A percentile compares a stretch with the other conserved stretches of the same genome.
These are phyloP conservation scores for Rhabdomys pumilio DNA, from an alignment of 2,797 vertebrate species.

Conservation along the genomic window DNA sequence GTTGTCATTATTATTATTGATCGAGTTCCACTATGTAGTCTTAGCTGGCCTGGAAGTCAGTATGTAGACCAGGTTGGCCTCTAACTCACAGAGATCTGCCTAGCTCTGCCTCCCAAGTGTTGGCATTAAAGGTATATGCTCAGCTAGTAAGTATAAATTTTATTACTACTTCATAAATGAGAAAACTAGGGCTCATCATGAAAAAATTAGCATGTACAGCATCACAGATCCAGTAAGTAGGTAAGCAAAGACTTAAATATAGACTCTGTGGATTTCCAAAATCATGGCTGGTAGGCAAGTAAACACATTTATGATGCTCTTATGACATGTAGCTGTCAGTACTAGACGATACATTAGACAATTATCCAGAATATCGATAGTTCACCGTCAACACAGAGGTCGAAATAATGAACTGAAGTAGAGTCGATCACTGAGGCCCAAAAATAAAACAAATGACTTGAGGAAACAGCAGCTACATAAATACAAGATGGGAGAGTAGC, in stretches of 20 bases:
- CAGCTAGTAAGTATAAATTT: background rate
- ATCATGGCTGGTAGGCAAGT: background rate
- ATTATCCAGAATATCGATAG: background rate
- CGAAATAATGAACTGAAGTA: conserved; percentile 43
- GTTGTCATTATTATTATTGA: background rate
- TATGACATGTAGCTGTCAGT: background rate
- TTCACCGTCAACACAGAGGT: conserved; percentile 7
- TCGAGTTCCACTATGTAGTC: background rate
- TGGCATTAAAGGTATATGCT: background rate
- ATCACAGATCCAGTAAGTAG: background rate
- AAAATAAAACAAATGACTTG: background rate
- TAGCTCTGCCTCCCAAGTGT: background rate
- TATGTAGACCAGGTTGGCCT: background rate
- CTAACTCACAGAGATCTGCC: background rate
- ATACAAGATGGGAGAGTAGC: background rate
- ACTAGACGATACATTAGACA: background rate
- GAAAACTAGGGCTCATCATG: background rate
- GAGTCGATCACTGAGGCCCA: background rate
- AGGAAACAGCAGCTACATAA: background rate
- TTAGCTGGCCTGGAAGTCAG: background rate
- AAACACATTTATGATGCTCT: background rate
- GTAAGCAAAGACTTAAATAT: background rate
- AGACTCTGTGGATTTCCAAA: background rate
- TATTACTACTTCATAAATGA: conserved; percentile 9
- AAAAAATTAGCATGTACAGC: background rate